Evolutionary conservation across 2,888 invertebrate genomes (phyloP).

Genomic region (Julus scandinavius): DNA sequence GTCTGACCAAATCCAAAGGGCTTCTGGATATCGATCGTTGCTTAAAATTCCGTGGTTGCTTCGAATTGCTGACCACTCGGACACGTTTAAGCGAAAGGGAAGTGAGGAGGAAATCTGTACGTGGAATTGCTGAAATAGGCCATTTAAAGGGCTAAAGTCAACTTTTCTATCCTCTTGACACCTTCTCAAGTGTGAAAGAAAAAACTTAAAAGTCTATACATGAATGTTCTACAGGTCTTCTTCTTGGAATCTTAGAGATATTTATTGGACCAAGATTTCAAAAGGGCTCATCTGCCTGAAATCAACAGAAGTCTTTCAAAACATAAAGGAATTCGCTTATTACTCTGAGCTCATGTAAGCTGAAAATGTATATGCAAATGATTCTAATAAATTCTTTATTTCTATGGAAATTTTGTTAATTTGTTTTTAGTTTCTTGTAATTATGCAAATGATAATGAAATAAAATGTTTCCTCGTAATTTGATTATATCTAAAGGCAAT

Average conservation of each 20-base stretch:
- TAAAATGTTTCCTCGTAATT: too few relatives aligned
- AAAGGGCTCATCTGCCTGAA: too few relatives aligned
- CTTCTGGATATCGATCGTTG: conserved; percentile 11
- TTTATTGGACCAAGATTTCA: too few relatives aligned
- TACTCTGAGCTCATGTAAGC: too few relatives aligned
- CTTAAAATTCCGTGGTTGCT: conserved; percentile 2
- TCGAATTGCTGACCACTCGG: conserved; percentile 15
- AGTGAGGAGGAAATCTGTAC: conserved; percentile 31
- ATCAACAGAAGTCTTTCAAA: too few relatives aligned
- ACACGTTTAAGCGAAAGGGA: neutral
- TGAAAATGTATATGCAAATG: too few relatives aligned
- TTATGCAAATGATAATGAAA: too few relatives aligned
- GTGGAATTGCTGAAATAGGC: neutral
- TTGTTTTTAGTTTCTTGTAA: too few relatives aligned
- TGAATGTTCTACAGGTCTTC: neutral
- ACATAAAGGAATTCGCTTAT: too few relatives aligned
- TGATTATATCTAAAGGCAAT: too few relatives aligned
- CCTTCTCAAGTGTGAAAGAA: conserved; percentile 6
- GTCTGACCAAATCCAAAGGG: neutral
- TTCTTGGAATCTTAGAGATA: neutral
- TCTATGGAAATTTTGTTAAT: too few relatives aligned
- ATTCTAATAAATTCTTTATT: too few relatives aligned
- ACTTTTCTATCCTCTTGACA: conserved; percentile 16
- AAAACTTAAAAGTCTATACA: neutral
- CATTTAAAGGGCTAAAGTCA: conserved; percentile 41